Conservation (phyloP, 1,140 invertebrate species). For the Steinernema feltiae region DNA sequence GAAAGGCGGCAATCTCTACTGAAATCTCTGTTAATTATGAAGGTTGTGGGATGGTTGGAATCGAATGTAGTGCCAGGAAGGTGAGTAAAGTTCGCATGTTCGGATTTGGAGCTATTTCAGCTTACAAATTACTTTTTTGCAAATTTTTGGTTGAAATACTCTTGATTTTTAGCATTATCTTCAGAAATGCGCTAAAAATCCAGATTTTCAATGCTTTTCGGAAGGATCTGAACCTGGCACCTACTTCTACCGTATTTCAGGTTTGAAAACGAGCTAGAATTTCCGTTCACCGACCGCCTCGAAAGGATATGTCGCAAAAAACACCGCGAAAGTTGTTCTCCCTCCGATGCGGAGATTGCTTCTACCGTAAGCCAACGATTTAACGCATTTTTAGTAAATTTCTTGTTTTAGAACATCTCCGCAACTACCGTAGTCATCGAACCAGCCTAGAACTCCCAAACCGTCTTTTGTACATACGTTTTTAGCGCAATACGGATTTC, state of each 20-base stretch:
- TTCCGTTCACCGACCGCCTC: not conserved
- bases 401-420: not conserved
- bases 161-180: too few relatives aligned
- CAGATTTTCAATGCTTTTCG: too few relatives aligned
- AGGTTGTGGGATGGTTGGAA: slow-evolving; percentile 50
- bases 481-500: not conserved
- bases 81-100: too few relatives aligned
- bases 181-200: too few relatives aligned
- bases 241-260: too few relatives aligned
- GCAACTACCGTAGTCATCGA: not conserved
- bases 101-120: too few relatives aligned
- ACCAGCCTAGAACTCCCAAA: not conserved
- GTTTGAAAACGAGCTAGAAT: slow-evolving; percentile 15
- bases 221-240: too few relatives aligned
- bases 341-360: not conserved
- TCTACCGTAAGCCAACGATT: not conserved
- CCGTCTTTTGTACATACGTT: not conserved
- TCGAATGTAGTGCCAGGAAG: slow-evolving; percentile 49
- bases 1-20: slow-evolving; percentile 47
- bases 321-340: not conserved
- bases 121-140: slow-evolving; percentile 15
- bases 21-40: slow-evolving; percentile 32
- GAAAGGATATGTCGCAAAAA: not conserved
- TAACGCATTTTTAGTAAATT: not conserved
- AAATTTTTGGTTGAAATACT: too few relatives aligned